These are phyloP conservation scores for Elachura formosa DNA, from an alignment of 2,113 vertebrate species.

Conservation along the genomic window DNA sequence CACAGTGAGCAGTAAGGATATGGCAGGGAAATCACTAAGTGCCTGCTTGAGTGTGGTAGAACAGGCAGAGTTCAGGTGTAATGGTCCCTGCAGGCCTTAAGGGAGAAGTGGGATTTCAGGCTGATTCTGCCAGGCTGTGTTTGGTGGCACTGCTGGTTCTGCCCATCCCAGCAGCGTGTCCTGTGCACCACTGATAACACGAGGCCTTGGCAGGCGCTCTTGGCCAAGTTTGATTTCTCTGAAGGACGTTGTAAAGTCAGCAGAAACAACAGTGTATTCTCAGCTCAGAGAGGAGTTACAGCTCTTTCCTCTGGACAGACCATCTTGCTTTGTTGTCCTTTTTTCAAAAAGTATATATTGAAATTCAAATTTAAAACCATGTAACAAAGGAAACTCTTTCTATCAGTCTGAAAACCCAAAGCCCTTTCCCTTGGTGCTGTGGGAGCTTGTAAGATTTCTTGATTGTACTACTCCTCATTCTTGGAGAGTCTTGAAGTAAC, in stretches of 20 bases:
- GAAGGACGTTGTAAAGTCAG: background rate
- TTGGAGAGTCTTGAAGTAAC: background rate
- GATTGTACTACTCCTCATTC: background rate
- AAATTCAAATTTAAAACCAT: background rate
- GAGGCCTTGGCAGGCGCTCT: background rate
- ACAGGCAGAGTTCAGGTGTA: background rate
- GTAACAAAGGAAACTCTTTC: background rate
- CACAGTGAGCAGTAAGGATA: background rate
- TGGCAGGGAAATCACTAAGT: background rate
- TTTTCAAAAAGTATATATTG: background rate
- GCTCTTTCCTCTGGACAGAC: background rate
- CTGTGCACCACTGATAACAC: rapidly evolving
- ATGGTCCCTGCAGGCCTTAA: background rate
- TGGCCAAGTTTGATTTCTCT: background rate
- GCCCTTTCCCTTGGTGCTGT: background rate
- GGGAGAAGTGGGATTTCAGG: background rate
- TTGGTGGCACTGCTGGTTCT: background rate
- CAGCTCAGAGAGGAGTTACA: background rate
- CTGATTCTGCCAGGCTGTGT: background rate
- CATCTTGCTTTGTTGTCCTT: background rate
- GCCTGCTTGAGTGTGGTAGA: rapidly evolving
- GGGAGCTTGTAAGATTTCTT: background rate
- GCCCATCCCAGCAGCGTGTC: background rate
- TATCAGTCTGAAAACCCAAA: background rate
- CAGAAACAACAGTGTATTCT: background rate